A percentile compares a stretch with the other conserved stretches of the same genome.
These are phyloP conservation scores for Drymonia ruficornis DNA, from an alignment of 2,888 invertebrate species.

Conservation along the genomic window DNA sequence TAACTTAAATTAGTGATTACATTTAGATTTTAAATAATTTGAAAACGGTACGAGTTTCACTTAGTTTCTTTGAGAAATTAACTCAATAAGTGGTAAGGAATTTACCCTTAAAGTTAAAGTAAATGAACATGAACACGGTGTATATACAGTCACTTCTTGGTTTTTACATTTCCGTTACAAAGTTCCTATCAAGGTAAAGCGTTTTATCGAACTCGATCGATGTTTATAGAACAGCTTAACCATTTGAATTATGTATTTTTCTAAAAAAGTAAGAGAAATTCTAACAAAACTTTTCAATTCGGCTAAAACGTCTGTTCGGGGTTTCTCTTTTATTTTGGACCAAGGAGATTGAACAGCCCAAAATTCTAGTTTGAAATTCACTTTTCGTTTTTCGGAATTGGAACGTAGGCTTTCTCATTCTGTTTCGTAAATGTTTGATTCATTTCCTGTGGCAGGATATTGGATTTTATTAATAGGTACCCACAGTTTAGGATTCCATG, in stretches of 20 bases:
- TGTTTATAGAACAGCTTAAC: conserved; percentile 14
- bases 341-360: conserved; percentile 1
- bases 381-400: neutral
- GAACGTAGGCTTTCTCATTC: neutral
- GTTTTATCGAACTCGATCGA: conserved; percentile 13
- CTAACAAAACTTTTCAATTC: conserved; percentile 4
- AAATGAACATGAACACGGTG: too few relatives aligned
- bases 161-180: too few relatives aligned
- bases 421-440: neutral
- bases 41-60: too few relatives aligned
- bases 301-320: neutral
- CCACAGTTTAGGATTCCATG: too few relatives aligned
- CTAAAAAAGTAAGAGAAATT: conserved; percentile 5
- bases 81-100: too few relatives aligned
- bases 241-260: conserved; percentile 19
- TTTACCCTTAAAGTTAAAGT: too few relatives aligned
- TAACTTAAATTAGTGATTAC: too few relatives aligned
- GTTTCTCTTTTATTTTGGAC: conserved; percentile 8
- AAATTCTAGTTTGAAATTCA: conserved; percentile 12
- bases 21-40: too few relatives aligned
- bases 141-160: too few relatives aligned
- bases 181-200: conserved; percentile 6
- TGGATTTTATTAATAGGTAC: too few relatives aligned
- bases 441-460: neutral
- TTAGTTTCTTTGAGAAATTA: too few relatives aligned